Evolutionary conservation across 2,797 vertebrate genomes (phyloP), one percentile per base, ranked within the genome.

Genomic region (Myotis daubentonii): DNA sequence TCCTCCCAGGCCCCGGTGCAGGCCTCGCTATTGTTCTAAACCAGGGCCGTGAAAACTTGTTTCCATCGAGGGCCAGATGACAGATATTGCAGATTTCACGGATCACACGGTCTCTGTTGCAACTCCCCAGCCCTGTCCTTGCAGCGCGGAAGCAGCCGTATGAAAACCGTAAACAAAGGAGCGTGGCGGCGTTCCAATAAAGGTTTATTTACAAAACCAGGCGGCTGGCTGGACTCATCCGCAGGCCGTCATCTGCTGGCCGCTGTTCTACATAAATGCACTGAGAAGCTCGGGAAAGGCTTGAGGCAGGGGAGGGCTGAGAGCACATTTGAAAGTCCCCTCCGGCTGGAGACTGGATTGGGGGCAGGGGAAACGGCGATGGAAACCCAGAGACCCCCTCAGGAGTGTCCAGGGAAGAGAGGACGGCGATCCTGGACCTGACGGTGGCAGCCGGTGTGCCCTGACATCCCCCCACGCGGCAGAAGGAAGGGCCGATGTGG

Each of bases 391-490:
- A 38, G 19, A 2, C 22, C 30, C 30, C 22, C 33, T 10, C 33
- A 5, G 30, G 66, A 5, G 65, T 5, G 57, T 47, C 33, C 25
- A 20, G 60, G 60, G 71, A 19, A 19, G 22, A 66, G 60, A n/a
- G 1, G 53, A 38, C 8, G 1, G n/a, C 44, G 33, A 15, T 36
- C 36, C 23, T 28, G 13, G 38, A 38, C 38, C 38, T 53, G 30
- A 19, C 6, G 44, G 23, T n/a, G 36, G 38, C 23, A 8, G 16
- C 20, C 1, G 70, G 51, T 20, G 2, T 20, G 1, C 79, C 19
- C 0, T 51, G 20, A 49, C 19, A 5, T 0, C 22, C 12, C 0
- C 13, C 28, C 15, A 4, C 5, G 0, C 8, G 23, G 30, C 47
- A 38, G 30, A 13, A 16, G 68, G 13, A 7, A 5, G 25, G 25